Conservation (phyloP, 2,797 vertebrate species). For the Arremon aurantiirostris region DNA sequence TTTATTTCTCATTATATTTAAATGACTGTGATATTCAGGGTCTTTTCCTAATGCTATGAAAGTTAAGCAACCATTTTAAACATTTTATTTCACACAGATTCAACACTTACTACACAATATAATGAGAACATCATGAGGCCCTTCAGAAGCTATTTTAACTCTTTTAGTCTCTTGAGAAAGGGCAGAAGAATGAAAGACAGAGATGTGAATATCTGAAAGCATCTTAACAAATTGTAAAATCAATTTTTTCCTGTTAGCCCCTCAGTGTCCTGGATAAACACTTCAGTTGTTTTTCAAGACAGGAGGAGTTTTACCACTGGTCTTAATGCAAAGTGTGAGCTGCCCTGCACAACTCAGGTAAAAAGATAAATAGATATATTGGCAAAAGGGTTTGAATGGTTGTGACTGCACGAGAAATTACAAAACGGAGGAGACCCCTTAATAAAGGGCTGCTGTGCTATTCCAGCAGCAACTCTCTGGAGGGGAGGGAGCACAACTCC, state of each 20-base stretch:
- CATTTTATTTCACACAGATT: conserved; percentile 27
- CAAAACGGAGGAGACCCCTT: not conserved
- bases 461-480: not conserved
- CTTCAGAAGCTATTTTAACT: conserved; percentile 8
- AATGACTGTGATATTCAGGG: conserved; percentile 38
- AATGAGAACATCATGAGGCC: conserved; percentile 4
- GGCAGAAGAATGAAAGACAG: not conserved
- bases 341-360: not conserved
- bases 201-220: not conserved
- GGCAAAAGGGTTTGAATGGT: not conserved
- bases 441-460: not conserved
- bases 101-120: conserved; percentile 40
- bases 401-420: not conserved
- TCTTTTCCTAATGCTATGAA: conserved; percentile 30
- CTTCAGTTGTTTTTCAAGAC: not conserved
- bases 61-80: conserved; percentile 60
- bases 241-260: not conserved
- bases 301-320: not conserved
- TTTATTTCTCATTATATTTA: conserved; percentile 72
- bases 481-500: not conserved
- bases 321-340: not conserved
- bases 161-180: not conserved
- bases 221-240: not conserved
- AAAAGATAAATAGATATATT: not conserved
- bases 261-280: not conserved